Evolutionary conservation across 2,113 vertebrate genomes (phyloP).

Genomic region (Orycteropus afer): DNA sequence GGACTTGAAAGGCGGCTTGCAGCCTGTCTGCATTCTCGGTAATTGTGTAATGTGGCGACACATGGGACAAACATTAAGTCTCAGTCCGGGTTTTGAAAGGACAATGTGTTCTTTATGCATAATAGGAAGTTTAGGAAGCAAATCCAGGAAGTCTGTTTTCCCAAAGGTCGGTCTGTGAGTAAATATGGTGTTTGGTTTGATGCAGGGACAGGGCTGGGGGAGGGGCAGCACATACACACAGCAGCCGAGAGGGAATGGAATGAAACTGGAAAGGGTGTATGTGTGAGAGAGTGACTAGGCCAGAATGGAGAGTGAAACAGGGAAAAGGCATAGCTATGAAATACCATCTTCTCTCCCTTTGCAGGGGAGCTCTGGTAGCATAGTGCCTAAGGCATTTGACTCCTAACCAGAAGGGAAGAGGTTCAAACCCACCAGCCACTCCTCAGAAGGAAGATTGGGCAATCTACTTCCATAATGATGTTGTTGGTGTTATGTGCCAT

Average conservation of each 20-base stretch:
- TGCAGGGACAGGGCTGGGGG: background rate
- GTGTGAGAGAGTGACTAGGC: no score
- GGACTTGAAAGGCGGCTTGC: background rate
- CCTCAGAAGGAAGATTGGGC: no score
- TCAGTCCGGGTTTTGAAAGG: constrained; percentile 40
- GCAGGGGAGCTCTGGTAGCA: no score
- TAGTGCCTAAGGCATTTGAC: no score
- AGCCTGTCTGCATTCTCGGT: background rate
- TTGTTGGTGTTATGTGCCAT: no score
- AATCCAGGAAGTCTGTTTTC: constrained; percentile 65
- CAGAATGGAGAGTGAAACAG: background rate
- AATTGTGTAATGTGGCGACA: background rate
- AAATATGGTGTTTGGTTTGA: constrained; percentile 52
- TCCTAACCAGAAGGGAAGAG: no score
- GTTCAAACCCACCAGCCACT: no score
- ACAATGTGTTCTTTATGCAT: constrained; percentile 63
- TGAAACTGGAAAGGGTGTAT: background rate
- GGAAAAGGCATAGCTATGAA: background rate
- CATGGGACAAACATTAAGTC: constrained; percentile 28
- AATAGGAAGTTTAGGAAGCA: constrained; percentile 72
- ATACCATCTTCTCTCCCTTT: background rate
- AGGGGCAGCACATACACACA: background rate
- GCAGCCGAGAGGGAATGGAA: background rate
- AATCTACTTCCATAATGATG: no score
- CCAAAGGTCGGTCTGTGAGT: constrained; percentile 26